Evolutionary conservation across 2,113 vertebrate species (phyloP).

Genomic region (Elephas maximus): DNA sequence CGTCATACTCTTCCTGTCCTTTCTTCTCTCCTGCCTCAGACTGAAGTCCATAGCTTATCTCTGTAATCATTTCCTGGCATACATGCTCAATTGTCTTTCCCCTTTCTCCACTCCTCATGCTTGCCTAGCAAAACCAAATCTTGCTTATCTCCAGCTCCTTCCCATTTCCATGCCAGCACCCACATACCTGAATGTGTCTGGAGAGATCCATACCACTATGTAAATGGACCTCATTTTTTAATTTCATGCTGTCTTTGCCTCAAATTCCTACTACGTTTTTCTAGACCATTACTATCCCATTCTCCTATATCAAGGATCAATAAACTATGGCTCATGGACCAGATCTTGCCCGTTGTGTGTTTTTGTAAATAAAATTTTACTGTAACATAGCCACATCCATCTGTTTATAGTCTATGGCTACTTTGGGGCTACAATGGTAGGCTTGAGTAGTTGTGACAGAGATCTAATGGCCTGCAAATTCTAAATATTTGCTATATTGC

Average conservation of each 20-base stretch:
- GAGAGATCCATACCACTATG: background rate
- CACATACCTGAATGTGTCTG: background rate
- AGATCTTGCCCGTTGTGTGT: background rate
- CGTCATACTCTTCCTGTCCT: background rate
- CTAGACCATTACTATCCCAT: background rate
- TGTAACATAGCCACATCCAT: background rate
- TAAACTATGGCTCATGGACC: background rate
- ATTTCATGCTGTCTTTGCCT: background rate
- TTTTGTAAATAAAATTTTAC: conserved; percentile 64
- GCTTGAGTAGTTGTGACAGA: background rate
- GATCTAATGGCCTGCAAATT: background rate
- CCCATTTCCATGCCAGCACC: background rate
- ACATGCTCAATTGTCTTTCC: background rate
- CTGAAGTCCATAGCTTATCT: background rate
- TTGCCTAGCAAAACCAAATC: background rate
- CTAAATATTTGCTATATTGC: background rate
- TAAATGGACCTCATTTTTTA: background rate
- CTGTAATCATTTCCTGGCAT: background rate
- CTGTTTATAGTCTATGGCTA: background rate
- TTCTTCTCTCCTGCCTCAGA: background rate
- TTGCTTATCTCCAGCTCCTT: background rate
- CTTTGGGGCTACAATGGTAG: background rate
- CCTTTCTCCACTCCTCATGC: background rate
- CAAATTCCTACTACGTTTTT: background rate
- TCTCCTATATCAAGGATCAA: background rate